These are phyloP conservation scores for Alcedo atthis DNA, from an alignment of 2,797 vertebrate genomes.

Conservation along the genomic window DNA sequence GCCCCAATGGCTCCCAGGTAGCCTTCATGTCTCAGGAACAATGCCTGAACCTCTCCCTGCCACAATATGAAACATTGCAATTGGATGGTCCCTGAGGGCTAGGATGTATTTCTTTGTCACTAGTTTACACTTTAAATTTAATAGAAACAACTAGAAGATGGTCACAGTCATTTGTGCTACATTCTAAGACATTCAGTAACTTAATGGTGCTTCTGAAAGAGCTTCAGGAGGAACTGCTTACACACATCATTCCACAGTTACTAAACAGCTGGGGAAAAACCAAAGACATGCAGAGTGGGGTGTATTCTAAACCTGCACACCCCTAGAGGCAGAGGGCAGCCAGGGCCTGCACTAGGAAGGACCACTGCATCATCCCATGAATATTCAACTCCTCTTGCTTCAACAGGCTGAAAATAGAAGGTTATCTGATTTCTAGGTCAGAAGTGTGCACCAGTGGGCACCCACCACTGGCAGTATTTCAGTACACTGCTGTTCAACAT, in stretches of 20 bases:
- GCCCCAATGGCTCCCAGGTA: constrained; percentile 97
- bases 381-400: constrained; percentile 68
- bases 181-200: constrained; percentile 38
- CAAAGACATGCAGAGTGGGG: not conserved
- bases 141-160: constrained; percentile 41
- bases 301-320: not conserved
- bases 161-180: constrained; percentile 28
- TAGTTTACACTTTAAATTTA: constrained; percentile 60
- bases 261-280: not conserved
- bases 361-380: not conserved
- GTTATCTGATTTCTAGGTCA: not conserved
- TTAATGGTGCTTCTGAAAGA: not conserved
- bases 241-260: not conserved
- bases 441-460: not conserved
- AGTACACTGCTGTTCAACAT: not conserved
- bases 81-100: constrained; percentile 62
- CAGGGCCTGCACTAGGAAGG: not conserved
- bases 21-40: constrained; percentile 97
- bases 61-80: constrained; percentile 64
- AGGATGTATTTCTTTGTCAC: constrained; percentile 53
- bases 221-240: not conserved
- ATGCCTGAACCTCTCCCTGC: constrained; percentile 96
- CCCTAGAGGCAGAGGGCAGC: not conserved
- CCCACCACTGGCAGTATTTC: accelerated
- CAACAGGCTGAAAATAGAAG: not conserved